A percentile compares a stretch with the other conserved stretches of the same genome.
Evolutionary conservation across 2,888 invertebrate genomes (phyloP).

Genomic region (Synanthedon tipuliformis): DNA sequence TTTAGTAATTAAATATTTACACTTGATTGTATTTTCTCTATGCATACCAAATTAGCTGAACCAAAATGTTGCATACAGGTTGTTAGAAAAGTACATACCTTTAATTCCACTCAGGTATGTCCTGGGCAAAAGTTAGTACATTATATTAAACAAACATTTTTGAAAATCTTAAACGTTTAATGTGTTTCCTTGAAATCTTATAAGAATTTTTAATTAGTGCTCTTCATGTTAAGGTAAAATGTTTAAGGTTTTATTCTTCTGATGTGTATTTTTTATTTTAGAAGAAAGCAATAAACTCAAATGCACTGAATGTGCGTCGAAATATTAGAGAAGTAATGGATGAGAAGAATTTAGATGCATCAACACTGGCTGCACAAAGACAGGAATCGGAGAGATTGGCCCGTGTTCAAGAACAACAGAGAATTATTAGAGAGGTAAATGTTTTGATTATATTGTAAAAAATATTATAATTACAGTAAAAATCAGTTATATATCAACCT

Average conservation of each 20-base stretch:
- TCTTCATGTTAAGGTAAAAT: background rate
- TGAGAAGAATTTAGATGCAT: constrained; percentile 91
- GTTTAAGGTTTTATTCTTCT: background rate
- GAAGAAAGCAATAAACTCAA: constrained; percentile 49
- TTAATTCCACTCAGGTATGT: no score
- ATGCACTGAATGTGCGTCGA: constrained; percentile 76
- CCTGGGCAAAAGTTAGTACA: no score
- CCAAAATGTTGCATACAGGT: no score
- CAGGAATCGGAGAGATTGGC: constrained; percentile 91
- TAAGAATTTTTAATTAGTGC: background rate
- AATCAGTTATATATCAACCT: no score
- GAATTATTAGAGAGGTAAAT: constrained; percentile 78
- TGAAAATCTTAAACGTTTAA: no score
- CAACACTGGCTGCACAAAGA: constrained; percentile 90
- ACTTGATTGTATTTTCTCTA: no score
- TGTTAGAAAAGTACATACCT: no score
- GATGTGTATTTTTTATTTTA: constrained; percentile 20
- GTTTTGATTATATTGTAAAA: no score
- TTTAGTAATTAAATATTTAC: no score
- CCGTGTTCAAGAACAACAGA: constrained; percentile 86
- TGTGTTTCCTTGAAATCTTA: background rate
- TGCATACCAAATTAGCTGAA: no score
- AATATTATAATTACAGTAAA: no score
- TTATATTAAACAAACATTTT: no score
- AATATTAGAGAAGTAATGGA: constrained; percentile 95